Evolutionary conservation across 2,113 vertebrate genomes (phyloP).

Genomic region (Gymnogyps californianus): DNA sequence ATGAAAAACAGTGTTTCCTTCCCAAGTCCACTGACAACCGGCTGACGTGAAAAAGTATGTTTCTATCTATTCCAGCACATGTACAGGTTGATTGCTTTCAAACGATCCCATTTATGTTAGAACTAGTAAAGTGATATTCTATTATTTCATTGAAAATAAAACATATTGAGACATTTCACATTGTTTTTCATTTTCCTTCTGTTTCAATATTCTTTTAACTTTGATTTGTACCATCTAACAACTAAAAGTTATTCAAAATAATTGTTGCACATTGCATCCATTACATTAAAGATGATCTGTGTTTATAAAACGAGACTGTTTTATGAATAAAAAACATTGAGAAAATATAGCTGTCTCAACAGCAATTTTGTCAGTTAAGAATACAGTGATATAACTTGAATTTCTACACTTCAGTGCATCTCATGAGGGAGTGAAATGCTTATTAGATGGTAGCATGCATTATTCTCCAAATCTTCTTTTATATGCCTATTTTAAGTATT

Average conservation of each 20-base stretch:
- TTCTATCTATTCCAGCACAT: neutral
- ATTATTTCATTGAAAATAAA: neutral
- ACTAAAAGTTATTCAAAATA: neutral
- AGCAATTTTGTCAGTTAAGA: conserved; percentile 29
- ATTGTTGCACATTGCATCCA: neutral
- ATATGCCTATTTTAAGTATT: conserved; percentile 70
- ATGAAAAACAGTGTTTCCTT: neutral
- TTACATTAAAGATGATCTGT: neutral
- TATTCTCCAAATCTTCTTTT: conserved; percentile 62
- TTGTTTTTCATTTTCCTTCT: neutral
- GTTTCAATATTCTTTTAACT: neutral
- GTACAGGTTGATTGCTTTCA: neutral
- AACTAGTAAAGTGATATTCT: neutral
- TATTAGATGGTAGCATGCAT: conserved; percentile 23
- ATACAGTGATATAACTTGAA: conserved; percentile 12
- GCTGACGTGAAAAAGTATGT: neutral
- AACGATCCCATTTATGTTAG: neutral
- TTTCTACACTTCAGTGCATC: conserved; percentile 35
- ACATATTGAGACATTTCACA: neutral
- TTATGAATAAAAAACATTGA: neutral
- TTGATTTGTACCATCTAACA: neutral
- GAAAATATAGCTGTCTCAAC: conserved; percentile 17
- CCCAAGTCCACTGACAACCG: neutral
- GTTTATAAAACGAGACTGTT: neutral
- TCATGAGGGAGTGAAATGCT: conserved; percentile 25